A percentile compares a stretch with the other conserved stretches of the same genome.
Evolutionary conservation across 2,113 vertebrate species (phyloP).

Genomic region (Scomber japonicus): DNA sequence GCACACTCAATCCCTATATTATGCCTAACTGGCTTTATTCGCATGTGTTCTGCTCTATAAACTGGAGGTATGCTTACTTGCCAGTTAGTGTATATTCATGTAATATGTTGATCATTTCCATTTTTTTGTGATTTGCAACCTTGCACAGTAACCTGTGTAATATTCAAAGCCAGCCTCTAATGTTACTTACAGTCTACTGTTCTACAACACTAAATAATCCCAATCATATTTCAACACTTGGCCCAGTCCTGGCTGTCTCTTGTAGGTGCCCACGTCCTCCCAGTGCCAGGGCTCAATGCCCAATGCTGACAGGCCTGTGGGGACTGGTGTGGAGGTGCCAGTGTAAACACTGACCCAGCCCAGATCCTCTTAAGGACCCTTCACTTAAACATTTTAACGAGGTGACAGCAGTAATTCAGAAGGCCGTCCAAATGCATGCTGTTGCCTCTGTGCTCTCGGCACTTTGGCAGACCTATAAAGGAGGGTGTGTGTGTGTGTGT

Average conservation of each 20-base stretch:
- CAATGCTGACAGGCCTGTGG: conserved; percentile 53
- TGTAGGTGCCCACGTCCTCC: conserved; percentile 45
- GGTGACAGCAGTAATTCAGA: conserved; percentile 70
- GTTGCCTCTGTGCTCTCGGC: conserved; percentile 40
- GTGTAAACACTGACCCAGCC: conserved; percentile 69
- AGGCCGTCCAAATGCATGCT: conserved; percentile 47
- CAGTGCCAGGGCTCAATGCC: conserved; percentile 50
- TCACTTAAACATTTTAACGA: conserved; percentile 77
- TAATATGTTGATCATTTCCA: conserved; percentile 6
- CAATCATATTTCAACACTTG: conserved; percentile 55
- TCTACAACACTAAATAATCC: conserved; percentile 27
- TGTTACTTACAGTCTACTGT: conserved; percentile 24
- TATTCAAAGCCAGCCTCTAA: conserved; percentile 22
- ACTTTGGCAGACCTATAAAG: conserved; percentile 51
- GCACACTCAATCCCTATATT: conserved; percentile 21
- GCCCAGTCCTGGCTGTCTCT: conserved; percentile 28
- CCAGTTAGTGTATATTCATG: not conserved
- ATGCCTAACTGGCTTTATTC: conserved; percentile 22
- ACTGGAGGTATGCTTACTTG: conserved; percentile 2
- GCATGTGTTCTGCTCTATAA: not conserved
- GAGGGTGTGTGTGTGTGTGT: conserved; percentile 6
- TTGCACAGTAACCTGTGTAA: conserved; percentile 7
- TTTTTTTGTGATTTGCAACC: conserved; percentile 9
- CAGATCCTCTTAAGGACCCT: conserved; percentile 69
- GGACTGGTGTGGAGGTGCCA: conserved; percentile 62